A percentile compares a stretch with the other conserved stretches of the same genome.
Evolutionary conservation across 2,113 vertebrate species (phyloP).

Genomic region (Pontoporia blainvillei): DNA sequence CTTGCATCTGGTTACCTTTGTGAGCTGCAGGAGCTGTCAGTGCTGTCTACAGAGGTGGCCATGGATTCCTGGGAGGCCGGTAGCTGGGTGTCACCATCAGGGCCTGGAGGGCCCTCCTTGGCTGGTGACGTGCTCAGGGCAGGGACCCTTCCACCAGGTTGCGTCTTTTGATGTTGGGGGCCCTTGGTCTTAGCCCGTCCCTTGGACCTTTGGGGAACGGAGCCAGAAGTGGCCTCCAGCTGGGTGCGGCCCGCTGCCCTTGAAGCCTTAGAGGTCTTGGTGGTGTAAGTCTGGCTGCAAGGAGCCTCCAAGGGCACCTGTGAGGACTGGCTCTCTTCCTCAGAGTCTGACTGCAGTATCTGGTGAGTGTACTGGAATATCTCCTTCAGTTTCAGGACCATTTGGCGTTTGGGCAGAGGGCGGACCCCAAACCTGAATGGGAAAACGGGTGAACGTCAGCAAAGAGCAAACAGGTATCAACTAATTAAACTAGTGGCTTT

Average conservation of each 20-base stretch:
- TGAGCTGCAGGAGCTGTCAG: slow-evolving; percentile 83
- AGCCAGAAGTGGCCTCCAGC: background rate
- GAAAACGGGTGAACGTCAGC: background rate
- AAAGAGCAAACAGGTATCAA: background rate
- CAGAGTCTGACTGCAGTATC: slow-evolving; percentile 84
- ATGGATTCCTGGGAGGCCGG: slow-evolving; percentile 85
- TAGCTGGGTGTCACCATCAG: slow-evolving; percentile 65
- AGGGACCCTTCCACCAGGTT: background rate
- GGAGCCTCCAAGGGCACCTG: background rate
- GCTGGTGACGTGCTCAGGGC: background rate
- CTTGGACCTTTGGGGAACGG: background rate
- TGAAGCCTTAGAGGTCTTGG: rapidly evolving
- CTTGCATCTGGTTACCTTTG: slow-evolving; percentile 76
- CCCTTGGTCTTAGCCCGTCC: background rate
- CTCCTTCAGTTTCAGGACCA: slow-evolving; percentile 97
- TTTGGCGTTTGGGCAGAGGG: slow-evolving; percentile 92
- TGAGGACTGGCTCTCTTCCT: slow-evolving; percentile 77
- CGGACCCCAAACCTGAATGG: slow-evolving; percentile 91
- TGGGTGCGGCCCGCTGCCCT: background rate
- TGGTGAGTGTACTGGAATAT: slow-evolving; percentile 96
- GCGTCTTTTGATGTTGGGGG: background rate
- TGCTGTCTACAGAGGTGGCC: slow-evolving; percentile 81
- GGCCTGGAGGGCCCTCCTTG: background rate
- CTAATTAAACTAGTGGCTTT: background rate
- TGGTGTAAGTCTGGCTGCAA: background rate